Percentiles rank a stretch among this genome's conserved stretches.
These are phyloP conservation scores for Danio kyathit DNA, from an alignment of 2,797 vertebrate genomes.

Conservation along the genomic window DNA sequence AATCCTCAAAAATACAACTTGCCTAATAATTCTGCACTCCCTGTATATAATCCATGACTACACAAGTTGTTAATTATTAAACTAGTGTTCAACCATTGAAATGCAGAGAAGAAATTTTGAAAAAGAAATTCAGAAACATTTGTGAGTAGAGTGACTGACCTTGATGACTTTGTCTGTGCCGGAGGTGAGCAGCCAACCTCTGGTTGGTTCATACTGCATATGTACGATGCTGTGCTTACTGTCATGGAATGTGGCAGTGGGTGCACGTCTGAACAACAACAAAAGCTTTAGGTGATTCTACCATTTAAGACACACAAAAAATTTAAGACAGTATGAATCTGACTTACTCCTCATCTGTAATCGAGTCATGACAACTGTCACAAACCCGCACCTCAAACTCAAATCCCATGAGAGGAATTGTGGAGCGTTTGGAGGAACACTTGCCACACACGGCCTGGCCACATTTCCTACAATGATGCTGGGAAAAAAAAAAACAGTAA, in stretches of 20 bases:
- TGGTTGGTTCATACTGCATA: constrained; percentile 94
- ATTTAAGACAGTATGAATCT: not conserved
- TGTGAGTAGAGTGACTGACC: constrained; percentile 74
- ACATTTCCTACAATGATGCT: constrained; percentile 69
- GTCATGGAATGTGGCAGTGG: constrained; percentile 96
- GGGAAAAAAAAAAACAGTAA: not conserved
- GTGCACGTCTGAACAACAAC: constrained; percentile 83
- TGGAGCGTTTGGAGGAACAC: constrained; percentile 94
- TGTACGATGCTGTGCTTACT: constrained; percentile 93
- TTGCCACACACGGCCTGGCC: constrained; percentile 91
- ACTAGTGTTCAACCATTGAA: too few species aligned
- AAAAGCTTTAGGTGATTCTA: constrained; percentile 7
- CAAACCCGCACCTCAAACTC: constrained; percentile 98
- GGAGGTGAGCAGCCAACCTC: constrained; percentile 92
- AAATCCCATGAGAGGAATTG: constrained; percentile 97
- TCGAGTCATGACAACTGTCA: constrained; percentile 93
- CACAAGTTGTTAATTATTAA: too few species aligned
- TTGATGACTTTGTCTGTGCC: constrained; percentile 95
- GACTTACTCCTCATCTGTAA: constrained; percentile 97
- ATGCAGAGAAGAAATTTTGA: too few species aligned
- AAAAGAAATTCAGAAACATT: too few species aligned
- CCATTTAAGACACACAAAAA: constrained; percentile 6
- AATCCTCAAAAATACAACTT: too few species aligned
- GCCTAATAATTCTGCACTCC: too few species aligned
- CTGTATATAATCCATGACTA: too few species aligned